phyloP scores from a whole-genome alignment of 2,797 vertebrate genomes.

The Pseudomugil gertrudae region DNA sequence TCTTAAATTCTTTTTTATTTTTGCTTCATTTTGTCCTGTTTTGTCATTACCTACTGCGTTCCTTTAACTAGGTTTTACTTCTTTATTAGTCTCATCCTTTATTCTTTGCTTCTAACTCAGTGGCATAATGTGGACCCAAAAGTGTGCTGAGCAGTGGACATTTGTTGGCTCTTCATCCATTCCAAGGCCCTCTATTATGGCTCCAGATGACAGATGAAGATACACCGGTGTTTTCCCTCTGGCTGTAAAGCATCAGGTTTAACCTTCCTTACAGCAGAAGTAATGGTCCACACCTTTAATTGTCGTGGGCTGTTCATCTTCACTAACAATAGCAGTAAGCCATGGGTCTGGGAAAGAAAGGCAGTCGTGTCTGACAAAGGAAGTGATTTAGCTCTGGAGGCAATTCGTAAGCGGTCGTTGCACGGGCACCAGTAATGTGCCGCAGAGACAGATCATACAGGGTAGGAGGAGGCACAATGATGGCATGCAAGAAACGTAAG shows the following conservation, averaged over 20 bases:
- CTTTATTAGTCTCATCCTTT: conserved; percentile 15
- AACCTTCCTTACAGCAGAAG: conserved; percentile 79
- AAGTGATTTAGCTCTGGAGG: conserved; percentile 80
- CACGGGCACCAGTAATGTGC: conserved; percentile 69
- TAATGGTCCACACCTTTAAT: conserved; percentile 87
- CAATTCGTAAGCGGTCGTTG: conserved; percentile 68
- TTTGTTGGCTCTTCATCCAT: conserved; percentile 64
- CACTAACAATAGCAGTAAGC: conserved; percentile 83
- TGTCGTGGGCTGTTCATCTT: conserved; percentile 84
- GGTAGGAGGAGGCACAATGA: conserved; percentile 65
- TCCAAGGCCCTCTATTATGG: conserved; percentile 68
- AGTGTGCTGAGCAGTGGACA: conserved; percentile 33
- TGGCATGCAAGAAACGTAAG: conserved; percentile 41
- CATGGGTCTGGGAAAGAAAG: conserved; percentile 76
- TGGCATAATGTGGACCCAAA: conserved; percentile 37
- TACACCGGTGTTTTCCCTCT: conserved; percentile 63
- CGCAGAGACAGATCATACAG: conserved; percentile 60
- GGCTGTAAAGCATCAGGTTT: conserved; percentile 77
- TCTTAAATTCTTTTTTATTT: conserved; percentile 12
- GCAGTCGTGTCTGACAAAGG: conserved; percentile 78
- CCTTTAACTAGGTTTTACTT: conserved; percentile 15
- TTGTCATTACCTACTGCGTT: background rate
- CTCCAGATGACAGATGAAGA: conserved; percentile 71
- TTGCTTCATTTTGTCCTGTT: background rate
- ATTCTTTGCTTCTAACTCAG: conserved; percentile 21